A percentile compares a stretch with the other conserved stretches of the same genome.
Evolutionary conservation across 2,888 invertebrate species (phyloP).

Genomic region (Acleris cristana): DNA sequence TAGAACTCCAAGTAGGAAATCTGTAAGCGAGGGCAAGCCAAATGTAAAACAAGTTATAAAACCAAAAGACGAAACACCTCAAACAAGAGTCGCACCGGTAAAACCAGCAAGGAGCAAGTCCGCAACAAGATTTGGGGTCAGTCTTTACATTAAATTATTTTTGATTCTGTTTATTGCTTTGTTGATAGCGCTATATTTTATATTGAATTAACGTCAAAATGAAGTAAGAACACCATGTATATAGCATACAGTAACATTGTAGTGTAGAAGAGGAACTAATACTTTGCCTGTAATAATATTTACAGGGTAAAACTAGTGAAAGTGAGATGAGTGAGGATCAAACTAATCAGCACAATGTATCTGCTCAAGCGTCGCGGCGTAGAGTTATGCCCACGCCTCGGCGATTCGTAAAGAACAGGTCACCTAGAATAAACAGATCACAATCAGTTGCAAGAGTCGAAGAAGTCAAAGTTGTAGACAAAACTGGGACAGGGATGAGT

Average conservation of each 20-base stretch:
- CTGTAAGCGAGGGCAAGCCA: constrained; percentile 62
- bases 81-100: constrained; percentile 68
- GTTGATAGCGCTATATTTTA: constrained; percentile 72
- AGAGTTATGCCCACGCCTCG: constrained; percentile 73
- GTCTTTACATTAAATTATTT: constrained; percentile 73
- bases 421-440: constrained; percentile 79
- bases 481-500: constrained; percentile 72
- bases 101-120: constrained; percentile 81
- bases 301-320: constrained; percentile 83
- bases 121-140: constrained; percentile 79
- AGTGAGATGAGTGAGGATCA: constrained; percentile 84
- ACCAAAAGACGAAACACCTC: constrained; percentile 60
- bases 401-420: constrained; percentile 71
- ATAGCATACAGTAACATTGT: constrained; percentile 55
- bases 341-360: constrained; percentile 57
- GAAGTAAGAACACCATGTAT: constrained; percentile 50
- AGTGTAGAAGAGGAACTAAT: constrained; percentile 64
- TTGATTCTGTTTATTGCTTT: constrained; percentile 69
- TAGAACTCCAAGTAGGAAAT: constrained; percentile 74
- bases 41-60: constrained; percentile 54
- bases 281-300: constrained; percentile 69
- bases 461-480: constrained; percentile 60
- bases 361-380: constrained; percentile 59
- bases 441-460: constrained; percentile 82
- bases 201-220: constrained; percentile 58